phyloP scores from a whole-genome alignment of 2,113 vertebrate genomes.

The Eubucco bourcierii region DNA sequence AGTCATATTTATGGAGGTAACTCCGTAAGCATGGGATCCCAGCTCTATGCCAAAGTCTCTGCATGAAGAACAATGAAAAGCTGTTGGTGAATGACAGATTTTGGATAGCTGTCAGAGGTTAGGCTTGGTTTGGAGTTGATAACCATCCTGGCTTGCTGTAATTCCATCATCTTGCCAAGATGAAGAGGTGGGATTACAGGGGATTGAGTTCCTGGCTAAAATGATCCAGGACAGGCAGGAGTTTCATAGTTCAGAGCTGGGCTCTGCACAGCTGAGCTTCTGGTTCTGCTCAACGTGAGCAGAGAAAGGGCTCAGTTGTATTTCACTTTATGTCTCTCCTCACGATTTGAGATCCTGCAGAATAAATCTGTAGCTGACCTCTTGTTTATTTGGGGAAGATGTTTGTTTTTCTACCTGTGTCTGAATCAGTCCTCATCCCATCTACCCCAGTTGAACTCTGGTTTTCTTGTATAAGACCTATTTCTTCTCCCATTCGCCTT shows the following conservation, averaged over 20 bases:
- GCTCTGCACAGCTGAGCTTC: not conserved
- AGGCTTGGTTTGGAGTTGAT: not conserved
- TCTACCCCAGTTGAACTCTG: not conserved
- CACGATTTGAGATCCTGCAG: not conserved
- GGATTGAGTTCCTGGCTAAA: not conserved
- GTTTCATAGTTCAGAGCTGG: not conserved
- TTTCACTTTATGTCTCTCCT: not conserved
- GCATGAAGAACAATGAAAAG: not conserved
- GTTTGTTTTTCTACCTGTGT: not conserved
- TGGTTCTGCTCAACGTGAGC: not conserved
- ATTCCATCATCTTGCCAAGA: not conserved
- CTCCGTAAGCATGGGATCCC: not conserved
- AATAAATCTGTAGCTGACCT: not conserved
- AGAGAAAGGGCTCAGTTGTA: not conserved
- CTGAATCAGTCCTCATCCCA: not conserved
- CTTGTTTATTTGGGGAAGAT: accelerated
- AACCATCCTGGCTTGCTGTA: not conserved
- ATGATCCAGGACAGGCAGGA: not conserved
- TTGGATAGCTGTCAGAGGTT: not conserved
- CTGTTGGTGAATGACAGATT: not conserved
- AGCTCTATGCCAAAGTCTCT: not conserved
- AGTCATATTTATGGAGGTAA: not conserved
- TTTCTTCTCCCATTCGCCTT: not conserved
- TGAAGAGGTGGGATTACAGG: not conserved
- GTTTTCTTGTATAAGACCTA: not conserved